Percentiles rank a stretch among this genome's conserved stretches.
phyloP scores from a whole-genome alignment of 1,140 invertebrate genomes.

The Euglossa dilemma region DNA sequence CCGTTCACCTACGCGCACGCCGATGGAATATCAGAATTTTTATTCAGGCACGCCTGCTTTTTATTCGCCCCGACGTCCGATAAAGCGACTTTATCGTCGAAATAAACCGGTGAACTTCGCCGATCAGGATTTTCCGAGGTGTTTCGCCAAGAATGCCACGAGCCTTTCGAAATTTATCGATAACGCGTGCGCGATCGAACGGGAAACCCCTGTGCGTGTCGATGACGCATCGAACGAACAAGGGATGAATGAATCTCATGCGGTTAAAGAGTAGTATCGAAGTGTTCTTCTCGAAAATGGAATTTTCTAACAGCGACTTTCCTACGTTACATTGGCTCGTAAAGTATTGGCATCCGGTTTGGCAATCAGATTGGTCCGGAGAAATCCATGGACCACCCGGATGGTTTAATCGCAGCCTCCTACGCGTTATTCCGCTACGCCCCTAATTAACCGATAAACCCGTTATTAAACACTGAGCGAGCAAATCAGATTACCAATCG shows the following conservation, averaged over 20 bases:
- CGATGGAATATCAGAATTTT: constrained; percentile 39
- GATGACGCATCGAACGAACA: neutral
- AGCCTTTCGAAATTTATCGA: constrained; percentile 49
- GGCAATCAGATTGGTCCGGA: neutral
- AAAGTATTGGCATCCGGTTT: neutral
- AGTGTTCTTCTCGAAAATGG: too few species aligned
- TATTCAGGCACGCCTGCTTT: constrained; percentile 28
- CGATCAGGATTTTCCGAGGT: neutral
- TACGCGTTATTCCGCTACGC: too few species aligned
- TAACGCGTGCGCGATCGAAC: neutral
- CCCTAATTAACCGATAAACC: neutral
- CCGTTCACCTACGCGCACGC: neutral
- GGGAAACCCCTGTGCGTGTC: neutral
- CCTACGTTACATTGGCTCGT: neutral
- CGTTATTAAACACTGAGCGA: neutral
- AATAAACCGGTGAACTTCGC: constrained; percentile 60
- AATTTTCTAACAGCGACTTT: too few species aligned
- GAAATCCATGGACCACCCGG: neutral
- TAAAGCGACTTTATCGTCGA: constrained; percentile 62
- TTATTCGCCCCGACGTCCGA: constrained; percentile 16
- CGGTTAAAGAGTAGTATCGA: too few species aligned
- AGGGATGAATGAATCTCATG: too few species aligned
- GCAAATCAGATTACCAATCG: neutral
- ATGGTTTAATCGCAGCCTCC: neutral
- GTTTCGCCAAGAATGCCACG: constrained; percentile 29